phyloP scores from a whole-genome alignment of 2,113 vertebrate genomes.

The Pagrus major region DNA sequence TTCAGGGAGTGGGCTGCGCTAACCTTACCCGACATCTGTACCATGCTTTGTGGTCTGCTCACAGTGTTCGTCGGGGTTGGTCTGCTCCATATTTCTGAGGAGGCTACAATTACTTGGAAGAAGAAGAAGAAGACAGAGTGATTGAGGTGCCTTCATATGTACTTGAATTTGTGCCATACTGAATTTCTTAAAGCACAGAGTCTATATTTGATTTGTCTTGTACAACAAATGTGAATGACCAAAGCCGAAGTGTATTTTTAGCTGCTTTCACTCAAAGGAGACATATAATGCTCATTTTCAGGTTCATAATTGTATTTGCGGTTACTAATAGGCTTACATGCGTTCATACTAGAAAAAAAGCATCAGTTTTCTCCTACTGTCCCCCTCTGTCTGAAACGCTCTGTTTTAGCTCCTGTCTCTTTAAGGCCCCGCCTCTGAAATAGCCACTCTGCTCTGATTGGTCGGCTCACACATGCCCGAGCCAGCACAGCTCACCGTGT shows the following conservation, averaged over 20 bases:
- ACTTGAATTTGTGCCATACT: background rate
- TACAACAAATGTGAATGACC: slow-evolving; percentile 12
- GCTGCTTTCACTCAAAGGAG: background rate
- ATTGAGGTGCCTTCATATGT: slow-evolving; percentile 20
- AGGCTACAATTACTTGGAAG: slow-evolving; percentile 88
- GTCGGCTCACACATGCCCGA: no score
- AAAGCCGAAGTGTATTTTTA: slow-evolving; percentile 1
- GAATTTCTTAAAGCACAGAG: slow-evolving; percentile 14
- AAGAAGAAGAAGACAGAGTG: slow-evolving; percentile 87
- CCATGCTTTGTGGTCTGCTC: slow-evolving; percentile 91
- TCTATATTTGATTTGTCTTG: background rate
- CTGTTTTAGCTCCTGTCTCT: no score
- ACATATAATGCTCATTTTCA: no score
- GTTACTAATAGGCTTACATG: no score
- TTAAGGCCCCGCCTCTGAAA: no score
- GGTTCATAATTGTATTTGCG: no score
- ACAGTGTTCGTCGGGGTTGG: slow-evolving; percentile 92
- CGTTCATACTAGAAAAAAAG: no score
- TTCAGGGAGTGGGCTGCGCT: slow-evolving; percentile 95
- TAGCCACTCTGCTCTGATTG: no score
- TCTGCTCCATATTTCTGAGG: slow-evolving; percentile 93
- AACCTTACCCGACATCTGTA: slow-evolving; percentile 88
- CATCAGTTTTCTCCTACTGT: no score
- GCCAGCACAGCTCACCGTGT: no score
- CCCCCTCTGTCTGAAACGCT: no score